phyloP scores from a whole-genome alignment of 2,113 vertebrate genomes.

The Petrocephalus zakoni region DNA sequence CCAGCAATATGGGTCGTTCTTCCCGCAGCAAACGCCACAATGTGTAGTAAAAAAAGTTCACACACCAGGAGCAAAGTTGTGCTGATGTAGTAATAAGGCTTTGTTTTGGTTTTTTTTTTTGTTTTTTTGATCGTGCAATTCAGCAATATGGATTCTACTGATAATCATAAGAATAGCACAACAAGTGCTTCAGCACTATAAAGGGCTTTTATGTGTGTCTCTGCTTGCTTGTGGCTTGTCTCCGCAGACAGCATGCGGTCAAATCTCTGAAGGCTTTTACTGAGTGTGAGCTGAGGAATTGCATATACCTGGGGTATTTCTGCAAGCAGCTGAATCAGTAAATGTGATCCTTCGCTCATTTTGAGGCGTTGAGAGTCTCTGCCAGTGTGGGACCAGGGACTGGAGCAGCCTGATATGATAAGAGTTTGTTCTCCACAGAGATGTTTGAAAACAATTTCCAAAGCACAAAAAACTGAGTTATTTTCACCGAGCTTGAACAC shows the following conservation, averaged over 20 bases:
- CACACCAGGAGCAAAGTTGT: not conserved
- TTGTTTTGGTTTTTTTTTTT: not conserved
- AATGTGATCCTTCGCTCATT: not conserved
- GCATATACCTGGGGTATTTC: not conserved
- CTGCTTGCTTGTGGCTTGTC: not conserved
- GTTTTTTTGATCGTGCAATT: not conserved
- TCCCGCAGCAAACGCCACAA: too few relatives aligned
- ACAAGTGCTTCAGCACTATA: not conserved
- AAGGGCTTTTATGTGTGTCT: not conserved
- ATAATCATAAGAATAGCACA: constrained; percentile 1
- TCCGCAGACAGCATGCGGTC: not conserved
- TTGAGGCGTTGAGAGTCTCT: not conserved
- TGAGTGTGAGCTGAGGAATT: not conserved
- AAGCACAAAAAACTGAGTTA: not conserved
- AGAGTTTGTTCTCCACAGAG: not conserved
- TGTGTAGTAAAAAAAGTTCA: constrained; percentile 1
- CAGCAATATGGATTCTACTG: not conserved
- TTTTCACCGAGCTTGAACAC: not conserved
- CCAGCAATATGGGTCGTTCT: too few relatives aligned
- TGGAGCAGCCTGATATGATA: not conserved
- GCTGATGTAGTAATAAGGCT: not conserved
- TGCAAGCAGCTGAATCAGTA: not conserved
- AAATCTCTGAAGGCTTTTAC: not conserved
- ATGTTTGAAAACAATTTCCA: not conserved
- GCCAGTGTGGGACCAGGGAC: not conserved